Evolutionary conservation across 2,888 invertebrate species (phyloP), one percentile per base, ranked within the genome.

Genomic region (Rosalia funebris): DNA sequence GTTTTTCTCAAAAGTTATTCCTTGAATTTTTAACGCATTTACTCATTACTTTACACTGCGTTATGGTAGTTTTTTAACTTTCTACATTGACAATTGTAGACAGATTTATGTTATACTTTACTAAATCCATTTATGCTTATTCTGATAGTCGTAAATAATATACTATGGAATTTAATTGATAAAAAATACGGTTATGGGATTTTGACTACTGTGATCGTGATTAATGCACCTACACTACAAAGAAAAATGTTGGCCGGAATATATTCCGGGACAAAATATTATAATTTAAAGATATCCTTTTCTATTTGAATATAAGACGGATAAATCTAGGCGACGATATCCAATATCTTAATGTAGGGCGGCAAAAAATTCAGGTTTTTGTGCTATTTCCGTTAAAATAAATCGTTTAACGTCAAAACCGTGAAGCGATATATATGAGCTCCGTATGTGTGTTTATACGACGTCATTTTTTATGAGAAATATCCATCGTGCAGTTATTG

Each of bases 341-440:
- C 60, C 64, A 64, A 64, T 64, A 64, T 64, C 64, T 64, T 64
- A 64, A 64, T 64, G 64, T 48, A 54, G 55, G 53, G 15, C 58
- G 53, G 60, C 61, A 64, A 64, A 64, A 61, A 61, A 41, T 55
- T 58, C 58, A 53, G 55, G 55, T 60, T 57, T 61, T 61, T 61
- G 57, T 64, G 50, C 55, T 47, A 47, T 55, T 61, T 61, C 60
- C 34, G 44, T 58, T 20, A 50, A 58, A 56, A 61, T 61, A 56
- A 64, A 61, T 61, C 44, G 58, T 47, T 53, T 58, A 47, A 48
- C 47, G 47, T 58, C 58, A 57, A 55, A 61, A 52, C 57, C 17
- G 59, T 62, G 57, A 54, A 45, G 54, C 57, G 36, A 47, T 57
- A 57, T 57, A 57, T 20, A 44, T 44, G 44, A 44, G 44, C 11